Base-by-base conservation (phyloP, 2,797 vertebrate species). In the Acridotheres tristis region DNA sequence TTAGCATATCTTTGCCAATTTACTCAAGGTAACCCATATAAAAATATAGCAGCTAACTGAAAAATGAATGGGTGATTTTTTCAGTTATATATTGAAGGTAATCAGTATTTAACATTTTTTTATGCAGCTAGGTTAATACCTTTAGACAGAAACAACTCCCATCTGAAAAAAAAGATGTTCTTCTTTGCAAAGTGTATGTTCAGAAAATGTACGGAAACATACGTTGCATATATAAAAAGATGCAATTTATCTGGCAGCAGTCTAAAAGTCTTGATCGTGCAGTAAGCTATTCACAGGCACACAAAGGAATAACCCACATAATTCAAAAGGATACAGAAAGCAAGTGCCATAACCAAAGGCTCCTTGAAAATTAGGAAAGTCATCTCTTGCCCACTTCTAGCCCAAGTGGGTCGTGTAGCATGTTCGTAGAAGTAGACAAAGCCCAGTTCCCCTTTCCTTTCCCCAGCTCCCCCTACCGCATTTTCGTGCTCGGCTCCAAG, bases 401-500 rank as follows among this genome's bases (percentile, higher is more conserved):
- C 4, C 20, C 10, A 34, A 66, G 13, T 32, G 34, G 16, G 13
- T n/a, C 59, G n/a, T 5, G 42, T 13, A 36, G 59, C 0, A 0
- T 8, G 55, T 72, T 30, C 36, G 26, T 18, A 36, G 36, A 30
- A 55, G 38, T 0, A 45, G 7, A 1, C 40, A 51, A 61, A 85
- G 23, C 58, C 62, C 40, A 7, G 66, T 57, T 74, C 55, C 91
- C 85, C 78, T 11, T 17, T 78, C 51, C 30, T 50, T 40, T 7
- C 11, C 8, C 22, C 22, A 42, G 27, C 22, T 13, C 25, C 1
- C 36, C 97, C 97, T 98, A 99, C 99, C 98, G 98, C 98, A 29
- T 98, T 97, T 96, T 99, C 98, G 5, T 98, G 98, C 57, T 97
- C 98, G 71, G 94, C 96, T 36, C 98, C 98, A 50, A 99, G 98